Conservation (phyloP, 2,113 vertebrate genomes). For the Tretioscincus oriximinensis region DNA sequence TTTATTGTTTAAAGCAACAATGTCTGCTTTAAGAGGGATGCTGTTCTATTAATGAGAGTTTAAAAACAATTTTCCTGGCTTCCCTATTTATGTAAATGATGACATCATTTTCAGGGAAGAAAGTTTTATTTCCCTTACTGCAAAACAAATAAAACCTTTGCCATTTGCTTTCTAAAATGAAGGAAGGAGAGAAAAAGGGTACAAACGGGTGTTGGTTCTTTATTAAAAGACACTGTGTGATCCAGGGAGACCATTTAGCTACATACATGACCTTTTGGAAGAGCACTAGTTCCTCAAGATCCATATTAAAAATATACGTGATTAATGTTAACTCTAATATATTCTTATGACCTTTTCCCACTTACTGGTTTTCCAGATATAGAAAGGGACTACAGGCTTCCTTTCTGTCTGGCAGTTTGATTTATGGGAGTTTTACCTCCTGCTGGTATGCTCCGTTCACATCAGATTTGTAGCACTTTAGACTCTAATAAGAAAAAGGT, state of each 20-base stretch:
- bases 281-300: background rate
- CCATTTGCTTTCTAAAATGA: constrained; percentile 16
- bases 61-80: background rate
- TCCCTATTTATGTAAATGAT: constrained; percentile 35
- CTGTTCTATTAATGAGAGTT: background rate
- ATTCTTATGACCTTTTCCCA: background rate
- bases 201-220: background rate
- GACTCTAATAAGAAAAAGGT: too few relatives aligned
- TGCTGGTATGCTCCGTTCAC: background rate
- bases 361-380: too few relatives aligned
- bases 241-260: background rate
- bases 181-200: background rate
- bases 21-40: too few relatives aligned
- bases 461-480: too few relatives aligned
- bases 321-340: background rate
- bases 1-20: too few relatives aligned
- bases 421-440: background rate
- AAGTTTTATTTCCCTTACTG: background rate
- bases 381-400: too few relatives aligned
- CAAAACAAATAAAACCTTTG: constrained; percentile 12
- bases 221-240: background rate
- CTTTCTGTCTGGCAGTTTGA: background rate
- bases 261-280: constrained; percentile 17
- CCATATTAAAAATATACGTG: background rate
- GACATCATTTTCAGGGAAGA: background rate